A percentile compares a stretch with the other conserved stretches of the same genome.
Evolutionary conservation across 2,888 invertebrate species (phyloP).

Genomic region (Hermodice carunculata): DNA sequence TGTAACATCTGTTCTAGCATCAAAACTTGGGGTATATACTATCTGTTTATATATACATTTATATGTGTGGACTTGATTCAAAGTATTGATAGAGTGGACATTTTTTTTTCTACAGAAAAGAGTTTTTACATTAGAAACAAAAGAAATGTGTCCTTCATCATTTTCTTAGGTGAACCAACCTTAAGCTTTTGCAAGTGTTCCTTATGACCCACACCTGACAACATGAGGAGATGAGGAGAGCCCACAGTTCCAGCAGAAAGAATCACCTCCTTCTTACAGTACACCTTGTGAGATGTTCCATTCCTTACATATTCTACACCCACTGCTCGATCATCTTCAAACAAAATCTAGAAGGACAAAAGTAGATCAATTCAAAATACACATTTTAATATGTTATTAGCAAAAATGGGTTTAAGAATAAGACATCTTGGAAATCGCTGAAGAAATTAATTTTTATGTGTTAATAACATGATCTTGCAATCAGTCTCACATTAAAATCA

Average conservation of each 20-base stretch:
- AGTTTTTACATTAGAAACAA: not conserved
- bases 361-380: too few species aligned
- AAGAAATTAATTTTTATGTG: not conserved
- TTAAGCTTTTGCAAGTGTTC: conserved; percentile 60
- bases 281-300: conserved; percentile 48
- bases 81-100: not conserved
- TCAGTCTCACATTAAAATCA: too few species aligned
- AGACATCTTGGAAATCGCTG: too few species aligned
- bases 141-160: not conserved
- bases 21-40: too few species aligned
- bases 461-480: too few species aligned
- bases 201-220: conserved; percentile 68
- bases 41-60: too few species aligned
- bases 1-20: too few species aligned
- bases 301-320: conserved; percentile 59
- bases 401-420: too few species aligned
- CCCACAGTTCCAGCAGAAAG: conserved; percentile 68
- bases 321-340: conserved; percentile 53
- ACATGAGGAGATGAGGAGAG: conserved; percentile 66
- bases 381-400: too few species aligned
- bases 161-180: conserved; percentile 39
- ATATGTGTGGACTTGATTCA: too few species aligned
- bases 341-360: conserved; percentile 47
- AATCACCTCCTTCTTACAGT: conserved; percentile 60
- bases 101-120: not conserved